Percentiles rank a stretch among this genome's conserved stretches.
Conservation (phyloP, 2,113 vertebrate genomes). For the Urocolius indicus region DNA sequence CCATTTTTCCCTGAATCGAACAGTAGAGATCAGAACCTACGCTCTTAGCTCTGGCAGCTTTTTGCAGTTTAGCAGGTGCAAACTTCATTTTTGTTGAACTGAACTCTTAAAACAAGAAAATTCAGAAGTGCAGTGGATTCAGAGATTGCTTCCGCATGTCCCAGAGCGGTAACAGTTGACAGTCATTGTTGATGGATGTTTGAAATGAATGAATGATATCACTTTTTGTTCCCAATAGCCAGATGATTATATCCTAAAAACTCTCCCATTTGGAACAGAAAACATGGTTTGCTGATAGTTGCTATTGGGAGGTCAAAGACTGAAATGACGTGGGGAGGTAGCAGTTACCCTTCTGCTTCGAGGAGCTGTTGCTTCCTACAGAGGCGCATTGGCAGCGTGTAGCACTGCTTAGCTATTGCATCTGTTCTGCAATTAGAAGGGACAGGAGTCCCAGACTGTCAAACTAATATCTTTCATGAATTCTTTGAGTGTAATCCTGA, state of each 20-base stretch:
- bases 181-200: conserved; percentile 30
- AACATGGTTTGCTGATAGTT: background rate
- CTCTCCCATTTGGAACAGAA: background rate
- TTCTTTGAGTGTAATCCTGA: background rate
- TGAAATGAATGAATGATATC: background rate
- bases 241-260: conserved; percentile 21
- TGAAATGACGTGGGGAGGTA: background rate
- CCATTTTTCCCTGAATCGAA: background rate
- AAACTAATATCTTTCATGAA: background rate
- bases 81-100: background rate
- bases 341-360: background rate
- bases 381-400: background rate
- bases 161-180: background rate
- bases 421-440: background rate
- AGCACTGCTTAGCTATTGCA: background rate
- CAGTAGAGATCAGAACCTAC: background rate
- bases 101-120: background rate
- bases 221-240: conserved; percentile 10
- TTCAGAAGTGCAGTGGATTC: background rate
- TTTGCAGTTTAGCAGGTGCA: background rate
- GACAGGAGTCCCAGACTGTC: background rate
- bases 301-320: conserved; percentile 12
- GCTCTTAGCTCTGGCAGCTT: background rate
- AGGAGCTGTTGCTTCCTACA: background rate
- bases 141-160: background rate